A percentile compares a stretch with the other conserved stretches of the same genome.
phyloP scores from a whole-genome alignment of 2,113 vertebrate species.

The Pica pica region DNA sequence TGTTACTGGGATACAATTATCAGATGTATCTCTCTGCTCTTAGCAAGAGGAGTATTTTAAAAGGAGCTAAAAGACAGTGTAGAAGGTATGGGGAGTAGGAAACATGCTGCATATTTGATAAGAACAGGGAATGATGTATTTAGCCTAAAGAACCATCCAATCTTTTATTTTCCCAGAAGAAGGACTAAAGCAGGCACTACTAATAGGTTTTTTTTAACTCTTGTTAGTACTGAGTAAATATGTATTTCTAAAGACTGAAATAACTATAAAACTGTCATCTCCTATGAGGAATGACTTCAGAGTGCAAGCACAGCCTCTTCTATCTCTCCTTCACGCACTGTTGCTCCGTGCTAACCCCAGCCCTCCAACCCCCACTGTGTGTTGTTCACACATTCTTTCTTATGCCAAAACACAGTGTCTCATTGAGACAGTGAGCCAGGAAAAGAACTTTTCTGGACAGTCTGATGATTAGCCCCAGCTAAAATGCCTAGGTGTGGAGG shows the following conservation, averaged over 20 bases:
- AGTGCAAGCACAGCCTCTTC: background rate
- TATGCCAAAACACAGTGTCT: fast-evolving
- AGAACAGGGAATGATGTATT: background rate
- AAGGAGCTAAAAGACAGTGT: background rate
- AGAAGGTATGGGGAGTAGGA: background rate
- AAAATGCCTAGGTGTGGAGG: background rate
- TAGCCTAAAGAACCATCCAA: background rate
- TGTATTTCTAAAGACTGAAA: background rate
- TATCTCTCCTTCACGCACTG: fast-evolving
- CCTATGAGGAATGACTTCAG: background rate
- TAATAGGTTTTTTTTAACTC: fast-evolving
- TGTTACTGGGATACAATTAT: background rate
- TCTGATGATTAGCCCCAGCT: background rate
- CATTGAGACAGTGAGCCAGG: fast-evolving
- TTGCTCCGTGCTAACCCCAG: background rate
- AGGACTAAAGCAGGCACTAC: background rate
- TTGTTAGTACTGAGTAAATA: background rate
- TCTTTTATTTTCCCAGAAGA: background rate
- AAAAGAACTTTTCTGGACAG: background rate
- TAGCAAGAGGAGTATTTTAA: background rate
- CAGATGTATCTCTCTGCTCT: background rate
- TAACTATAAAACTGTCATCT: background rate
- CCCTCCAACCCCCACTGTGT: fast-evolving
- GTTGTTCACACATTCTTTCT: background rate
- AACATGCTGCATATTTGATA: background rate